Evolutionary conservation across 2,113 vertebrate species (phyloP).

Genomic region (Pelvicachromis taeniatus): DNA sequence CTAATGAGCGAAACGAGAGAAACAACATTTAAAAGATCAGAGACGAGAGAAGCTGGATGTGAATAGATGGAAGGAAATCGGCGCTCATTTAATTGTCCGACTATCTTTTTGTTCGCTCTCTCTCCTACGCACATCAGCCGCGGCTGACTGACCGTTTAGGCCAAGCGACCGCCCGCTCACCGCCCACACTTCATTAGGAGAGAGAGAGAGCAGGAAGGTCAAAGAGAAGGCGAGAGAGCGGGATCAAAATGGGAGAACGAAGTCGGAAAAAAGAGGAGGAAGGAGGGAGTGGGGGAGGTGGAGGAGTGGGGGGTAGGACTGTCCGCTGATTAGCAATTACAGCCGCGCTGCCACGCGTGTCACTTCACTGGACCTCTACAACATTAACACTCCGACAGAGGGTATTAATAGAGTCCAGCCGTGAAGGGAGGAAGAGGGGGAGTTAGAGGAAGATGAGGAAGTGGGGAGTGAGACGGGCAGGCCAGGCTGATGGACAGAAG

Average conservation of each 20-base stretch:
- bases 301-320: constrained; percentile 61
- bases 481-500: constrained; percentile 30
- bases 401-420: constrained; percentile 75
- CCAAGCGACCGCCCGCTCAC: constrained; percentile 49
- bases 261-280: neutral
- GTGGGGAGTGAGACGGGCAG: neutral
- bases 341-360: constrained; percentile 67
- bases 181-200: constrained; percentile 71
- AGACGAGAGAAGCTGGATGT: neutral
- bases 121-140: constrained; percentile 64
- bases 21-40: neutral
- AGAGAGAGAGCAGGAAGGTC: constrained; percentile 31
- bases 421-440: neutral
- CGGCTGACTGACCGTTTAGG: constrained; percentile 62
- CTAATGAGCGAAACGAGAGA: constrained; percentile 13
- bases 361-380: constrained; percentile 72
- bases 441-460: neutral
- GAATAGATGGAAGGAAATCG: constrained; percentile 10
- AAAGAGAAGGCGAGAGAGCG: constrained; percentile 4
- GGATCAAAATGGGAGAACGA: neutral
- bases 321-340: constrained; percentile 78
- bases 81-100: constrained; percentile 35
- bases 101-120: neutral
- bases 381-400: constrained; percentile 70
- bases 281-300: neutral